Evolutionary conservation across 2,888 invertebrate species (phyloP).

Genomic region (Ectemnius continuus): DNA sequence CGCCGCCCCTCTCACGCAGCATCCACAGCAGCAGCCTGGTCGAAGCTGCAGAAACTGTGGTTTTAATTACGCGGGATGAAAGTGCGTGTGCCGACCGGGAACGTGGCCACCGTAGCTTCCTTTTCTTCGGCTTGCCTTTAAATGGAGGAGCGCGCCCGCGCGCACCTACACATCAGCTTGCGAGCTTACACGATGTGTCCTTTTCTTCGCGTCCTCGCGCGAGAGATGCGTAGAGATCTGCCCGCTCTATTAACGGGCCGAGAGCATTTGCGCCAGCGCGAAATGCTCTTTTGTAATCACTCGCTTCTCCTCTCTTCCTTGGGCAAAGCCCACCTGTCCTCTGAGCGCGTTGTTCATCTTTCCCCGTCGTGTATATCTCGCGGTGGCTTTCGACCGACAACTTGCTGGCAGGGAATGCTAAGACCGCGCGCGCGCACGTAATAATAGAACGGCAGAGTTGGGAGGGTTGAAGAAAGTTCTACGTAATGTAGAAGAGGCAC

Average conservation of each 20-base stretch:
- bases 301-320: constrained; percentile 14
- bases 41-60: constrained; percentile 68
- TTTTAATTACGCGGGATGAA: constrained; percentile 77
- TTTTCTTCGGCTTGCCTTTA: constrained; percentile 45
- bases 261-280: constrained; percentile 2
- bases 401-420: constrained; percentile 8
- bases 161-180: constrained; percentile 16
- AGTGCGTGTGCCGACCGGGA: constrained; percentile 64
- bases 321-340: neutral
- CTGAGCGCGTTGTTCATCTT: neutral
- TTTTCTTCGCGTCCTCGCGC: constrained; percentile 5
- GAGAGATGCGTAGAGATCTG: neutral
- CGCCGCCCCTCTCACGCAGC: no score
- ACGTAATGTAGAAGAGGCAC: neutral
- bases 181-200: constrained; percentile 12
- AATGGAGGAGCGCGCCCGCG: constrained; percentile 42
- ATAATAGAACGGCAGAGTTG: neutral
- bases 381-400: neutral
- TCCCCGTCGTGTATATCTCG: neutral
- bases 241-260: constrained; percentile 2
- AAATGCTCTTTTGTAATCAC: constrained; percentile 7
- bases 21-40: constrained; percentile 15
- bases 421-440: constrained; percentile 14
- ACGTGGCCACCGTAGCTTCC: constrained; percentile 29
- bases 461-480: neutral